phyloP scores from a whole-genome alignment of 2,888 invertebrate genomes.

The Heliothis peltigera region DNA sequence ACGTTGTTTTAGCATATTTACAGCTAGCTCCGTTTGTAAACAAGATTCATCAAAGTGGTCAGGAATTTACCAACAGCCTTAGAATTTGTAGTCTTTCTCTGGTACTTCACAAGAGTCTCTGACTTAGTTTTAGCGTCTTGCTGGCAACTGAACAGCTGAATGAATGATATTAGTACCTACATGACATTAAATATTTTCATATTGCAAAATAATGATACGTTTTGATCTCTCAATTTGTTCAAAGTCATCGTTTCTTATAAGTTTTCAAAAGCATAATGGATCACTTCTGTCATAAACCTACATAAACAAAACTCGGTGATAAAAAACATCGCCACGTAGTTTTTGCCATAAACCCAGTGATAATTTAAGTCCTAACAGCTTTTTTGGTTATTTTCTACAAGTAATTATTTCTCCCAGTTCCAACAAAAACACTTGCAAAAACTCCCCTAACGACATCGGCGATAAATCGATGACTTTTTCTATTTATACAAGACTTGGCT shows the following conservation, averaged over 20 bases:
- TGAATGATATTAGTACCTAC: not conserved
- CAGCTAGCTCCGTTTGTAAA: slow-evolving; percentile 5
- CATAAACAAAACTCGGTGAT: slow-evolving; percentile 27
- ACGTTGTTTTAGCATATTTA: slow-evolving; percentile 9
- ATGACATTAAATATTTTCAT: not conserved
- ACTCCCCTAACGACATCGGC: slow-evolving; percentile 61
- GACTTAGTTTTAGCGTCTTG: not conserved
- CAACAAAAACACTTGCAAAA: slow-evolving; percentile 61
- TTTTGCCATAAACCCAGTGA: slow-evolving; percentile 35
- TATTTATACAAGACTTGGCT: slow-evolving; percentile 74
- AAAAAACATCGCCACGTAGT: slow-evolving; percentile 26
- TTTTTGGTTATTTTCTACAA: slow-evolving; percentile 56
- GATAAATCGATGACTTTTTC: slow-evolving; percentile 69
- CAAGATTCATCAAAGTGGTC: not conserved
- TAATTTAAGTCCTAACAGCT: slow-evolving; percentile 46
- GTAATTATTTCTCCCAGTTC: slow-evolving; percentile 52
- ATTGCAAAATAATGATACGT: too few species aligned
- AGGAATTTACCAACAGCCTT: not conserved
- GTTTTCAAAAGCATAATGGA: slow-evolving; percentile 31
- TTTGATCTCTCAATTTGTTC: not conserved
- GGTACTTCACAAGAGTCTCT: not conserved
- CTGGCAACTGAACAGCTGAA: not conserved
- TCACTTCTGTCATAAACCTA: slow-evolving; percentile 17
- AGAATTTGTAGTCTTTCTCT: not conserved
- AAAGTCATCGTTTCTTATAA: slow-evolving; percentile 23